Percentiles rank a stretch among this genome's conserved stretches.
Evolutionary conservation across 2,888 invertebrate genomes (phyloP).

Genomic region (Eupithecia exiguata): DNA sequence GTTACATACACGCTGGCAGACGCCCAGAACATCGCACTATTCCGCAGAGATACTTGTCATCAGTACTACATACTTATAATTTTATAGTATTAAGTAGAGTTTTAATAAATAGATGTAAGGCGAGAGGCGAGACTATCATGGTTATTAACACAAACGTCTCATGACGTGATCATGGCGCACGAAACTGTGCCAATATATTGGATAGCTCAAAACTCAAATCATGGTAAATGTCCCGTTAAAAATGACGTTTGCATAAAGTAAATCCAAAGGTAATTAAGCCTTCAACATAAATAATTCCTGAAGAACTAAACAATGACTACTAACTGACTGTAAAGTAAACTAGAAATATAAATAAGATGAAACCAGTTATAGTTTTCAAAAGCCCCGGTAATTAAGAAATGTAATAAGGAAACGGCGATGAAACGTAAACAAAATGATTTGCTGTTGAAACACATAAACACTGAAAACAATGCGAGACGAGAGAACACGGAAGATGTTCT

Average conservation of each 20-base stretch:
- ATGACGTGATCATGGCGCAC: no score
- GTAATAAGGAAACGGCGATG: slow-evolving; percentile 39
- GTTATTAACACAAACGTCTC: no score
- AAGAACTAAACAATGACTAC: background rate
- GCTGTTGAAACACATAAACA: slow-evolving; percentile 24
- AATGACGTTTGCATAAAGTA: no score
- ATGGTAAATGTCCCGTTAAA: no score
- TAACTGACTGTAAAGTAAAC: background rate
- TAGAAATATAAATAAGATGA: background rate
- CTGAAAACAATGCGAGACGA: slow-evolving; percentile 24
- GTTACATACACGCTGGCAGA: slow-evolving; percentile 60
- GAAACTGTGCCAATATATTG: no score
- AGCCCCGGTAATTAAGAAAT: slow-evolving; percentile 6
- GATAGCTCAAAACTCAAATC: no score
- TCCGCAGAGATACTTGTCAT: slow-evolving; percentile 9
- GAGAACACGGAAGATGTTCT: slow-evolving; percentile 31
- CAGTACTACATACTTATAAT: background rate
- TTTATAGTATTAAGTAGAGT: background rate
- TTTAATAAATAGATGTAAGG: no score
- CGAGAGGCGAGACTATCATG: no score
- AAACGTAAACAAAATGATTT: slow-evolving; percentile 26
- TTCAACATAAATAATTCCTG: background rate
- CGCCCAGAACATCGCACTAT: slow-evolving; percentile 52
- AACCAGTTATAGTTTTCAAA: slow-evolving; percentile 4
- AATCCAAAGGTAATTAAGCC: no score